Percentiles rank a stretch among this genome's conserved stretches.
Evolutionary conservation across 2,797 vertebrate genomes (phyloP).

Genomic region (Gallinago stenura): DNA sequence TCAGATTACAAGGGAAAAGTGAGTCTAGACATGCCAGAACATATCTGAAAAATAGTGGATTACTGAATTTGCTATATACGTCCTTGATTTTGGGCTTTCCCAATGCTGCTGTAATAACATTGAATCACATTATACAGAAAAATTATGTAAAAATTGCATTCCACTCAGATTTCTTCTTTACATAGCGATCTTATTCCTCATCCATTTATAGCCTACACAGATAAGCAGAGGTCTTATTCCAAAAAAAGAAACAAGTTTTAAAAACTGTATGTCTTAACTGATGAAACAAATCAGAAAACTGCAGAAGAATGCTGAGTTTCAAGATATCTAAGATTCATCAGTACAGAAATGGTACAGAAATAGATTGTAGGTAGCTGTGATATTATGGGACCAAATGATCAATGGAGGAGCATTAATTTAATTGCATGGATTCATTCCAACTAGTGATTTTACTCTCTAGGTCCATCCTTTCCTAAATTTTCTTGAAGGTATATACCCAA

Average conservation of each 20-base stretch:
- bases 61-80: constrained; percentile 4
- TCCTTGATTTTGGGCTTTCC: constrained; percentile 36
- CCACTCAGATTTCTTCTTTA: constrained; percentile 23
- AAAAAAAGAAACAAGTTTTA: not conserved
- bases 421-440: not conserved
- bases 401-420: not conserved
- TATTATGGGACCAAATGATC: not conserved
- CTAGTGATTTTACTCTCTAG: not conserved
- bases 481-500: not conserved
- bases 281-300: not conserved
- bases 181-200: not conserved
- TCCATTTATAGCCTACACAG: not conserved
- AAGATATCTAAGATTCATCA: not conserved
- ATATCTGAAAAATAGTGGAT: constrained; percentile 45
- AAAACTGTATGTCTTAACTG: not conserved
- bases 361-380: not conserved
- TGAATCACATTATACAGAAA: constrained; percentile 10
- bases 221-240: not conserved
- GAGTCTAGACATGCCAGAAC: constrained; percentile 49
- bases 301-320: not conserved
- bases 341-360: not conserved
- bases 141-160: not conserved
- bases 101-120: not conserved
- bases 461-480: not conserved
- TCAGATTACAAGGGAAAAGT: constrained; percentile 16